Conservation (phyloP, 2,888 invertebrate species). For the Drosophila quasianomalipes region DNA sequence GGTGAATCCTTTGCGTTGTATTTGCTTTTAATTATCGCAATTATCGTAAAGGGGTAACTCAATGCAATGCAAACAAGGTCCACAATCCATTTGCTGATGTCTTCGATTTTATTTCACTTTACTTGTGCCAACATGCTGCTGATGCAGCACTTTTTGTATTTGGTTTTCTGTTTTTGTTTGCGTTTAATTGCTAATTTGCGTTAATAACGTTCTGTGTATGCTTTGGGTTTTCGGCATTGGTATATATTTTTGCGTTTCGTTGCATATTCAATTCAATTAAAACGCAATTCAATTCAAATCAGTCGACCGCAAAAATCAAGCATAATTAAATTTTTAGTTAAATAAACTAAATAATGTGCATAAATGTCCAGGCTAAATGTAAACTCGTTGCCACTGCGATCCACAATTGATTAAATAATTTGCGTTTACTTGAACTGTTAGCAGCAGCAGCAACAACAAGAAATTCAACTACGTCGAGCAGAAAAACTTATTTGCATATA, state of each 20-base stretch:
- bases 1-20: conserved; percentile 62
- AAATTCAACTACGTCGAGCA: background rate
- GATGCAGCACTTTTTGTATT: conserved; percentile 46
- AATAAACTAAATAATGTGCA: conserved; percentile 59
- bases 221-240: conserved; percentile 31
- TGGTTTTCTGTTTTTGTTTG: conserved; percentile 46
- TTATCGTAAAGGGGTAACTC: conserved; percentile 79
- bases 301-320: conserved; percentile 62
- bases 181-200: conserved; percentile 69
- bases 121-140: conserved; percentile 45
- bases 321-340: conserved; percentile 71
- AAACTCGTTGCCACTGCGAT: conserved; percentile 18
- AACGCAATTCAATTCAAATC: conserved; percentile 46
- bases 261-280: conserved; percentile 21
- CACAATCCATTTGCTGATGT: conserved; percentile 74
- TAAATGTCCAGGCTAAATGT: conserved; percentile 54
- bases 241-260: background rate
- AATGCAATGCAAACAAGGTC: conserved; percentile 66
- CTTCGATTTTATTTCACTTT: conserved; percentile 67
- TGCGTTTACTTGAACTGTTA: conserved; percentile 51
- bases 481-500: conserved; percentile 65
- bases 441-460: conserved; percentile 6
- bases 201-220: conserved; percentile 42
- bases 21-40: conserved; percentile 84
- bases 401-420: conserved; percentile 71